phyloP scores from a whole-genome alignment of 2,888 invertebrate species.

The Fragum sueziense region DNA sequence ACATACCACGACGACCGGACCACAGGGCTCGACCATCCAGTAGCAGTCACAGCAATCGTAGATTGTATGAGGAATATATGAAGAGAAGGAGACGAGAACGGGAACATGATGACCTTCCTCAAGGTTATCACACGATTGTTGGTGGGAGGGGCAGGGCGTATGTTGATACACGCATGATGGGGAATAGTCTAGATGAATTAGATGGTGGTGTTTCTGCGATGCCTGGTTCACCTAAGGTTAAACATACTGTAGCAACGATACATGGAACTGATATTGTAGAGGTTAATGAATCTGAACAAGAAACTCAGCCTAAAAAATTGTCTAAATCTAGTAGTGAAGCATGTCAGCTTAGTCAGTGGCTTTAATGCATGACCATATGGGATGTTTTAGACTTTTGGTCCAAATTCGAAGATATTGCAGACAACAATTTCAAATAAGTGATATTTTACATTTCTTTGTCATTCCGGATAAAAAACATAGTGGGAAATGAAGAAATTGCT shows the following conservation, averaged over 20 bases:
- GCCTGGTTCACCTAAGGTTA: slow-evolving; percentile 9
- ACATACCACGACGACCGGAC: slow-evolving; percentile 28
- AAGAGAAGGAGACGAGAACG: neutral
- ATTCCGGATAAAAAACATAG: neutral
- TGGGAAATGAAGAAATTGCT: neutral
- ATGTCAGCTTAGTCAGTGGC: slow-evolving; percentile 25
- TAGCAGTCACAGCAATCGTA: neutral
- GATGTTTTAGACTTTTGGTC: too few relatives aligned
- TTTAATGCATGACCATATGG: neutral
- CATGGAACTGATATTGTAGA: slow-evolving; percentile 11
- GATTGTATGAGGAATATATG: neutral
- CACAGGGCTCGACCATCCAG: neutral
- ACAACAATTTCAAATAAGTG: too few relatives aligned
- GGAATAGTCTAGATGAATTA: neutral
- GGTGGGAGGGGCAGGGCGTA: slow-evolving; percentile 26
- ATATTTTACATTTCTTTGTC: neutral
- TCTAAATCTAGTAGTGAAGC: neutral
- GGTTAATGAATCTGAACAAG: neutral
- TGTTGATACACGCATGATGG: slow-evolving; percentile 16
- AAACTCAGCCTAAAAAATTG: neutral
- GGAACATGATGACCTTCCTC: slow-evolving; percentile 4
- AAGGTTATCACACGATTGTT: slow-evolving; percentile 53
- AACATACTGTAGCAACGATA: slow-evolving; percentile 9
- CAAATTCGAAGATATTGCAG: too few relatives aligned
- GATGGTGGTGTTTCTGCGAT: neutral